Base-by-base conservation (phyloP, 1,140 invertebrate species). In the Bombus fervidus region DNA sequence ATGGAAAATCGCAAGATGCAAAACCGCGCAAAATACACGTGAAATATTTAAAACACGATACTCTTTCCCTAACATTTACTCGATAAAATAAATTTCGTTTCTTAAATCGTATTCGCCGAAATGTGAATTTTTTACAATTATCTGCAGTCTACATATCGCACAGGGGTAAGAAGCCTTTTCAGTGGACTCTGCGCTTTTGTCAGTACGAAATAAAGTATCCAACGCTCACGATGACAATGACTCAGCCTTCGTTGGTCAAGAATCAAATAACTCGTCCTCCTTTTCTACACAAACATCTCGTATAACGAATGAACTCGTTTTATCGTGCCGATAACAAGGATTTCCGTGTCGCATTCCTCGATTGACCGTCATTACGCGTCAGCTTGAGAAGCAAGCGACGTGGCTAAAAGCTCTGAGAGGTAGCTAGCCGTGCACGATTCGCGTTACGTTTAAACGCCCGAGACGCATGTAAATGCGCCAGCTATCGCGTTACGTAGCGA, bases 401-500 rank as follows among this genome's bases (percentile, higher is more conserved):
- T 28, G 28, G 8, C 18, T 10, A 39, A n/a, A 78, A 64, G 15
- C 37, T 76, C 25, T 18, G 2, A 9, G 34, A 18, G 34, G 34
- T 64, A 34, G 57, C 31, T 2, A 31, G 5, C 4, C 37, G 22
- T 62, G 64, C 25, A 18, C 34, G 64, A 83, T 2, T 34, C 37
- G 53, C 75, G 82, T 59, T 84, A 79, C 47, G 22, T 43, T 31
- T 71, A 71, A 43, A 41, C 76, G 37, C 4, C 15, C 47, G 47
- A 57, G 64, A 71, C n/a, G 75, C 75, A 59, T 72, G 66, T 47
- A 71, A 79, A 78, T 62, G 82, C n/a, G 12, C 10, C 47, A 62
- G 59, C 3, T 68, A 69, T 59, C 66, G 75, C n/a, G 43, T 79
- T 71, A 62, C 82, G 62, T 39, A 47, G 66, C 31, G 66, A 71